Evolutionary conservation across 2,888 invertebrate species (phyloP), one percentile per base, ranked within the genome.

Genomic region (Antheraea assamensis): DNA sequence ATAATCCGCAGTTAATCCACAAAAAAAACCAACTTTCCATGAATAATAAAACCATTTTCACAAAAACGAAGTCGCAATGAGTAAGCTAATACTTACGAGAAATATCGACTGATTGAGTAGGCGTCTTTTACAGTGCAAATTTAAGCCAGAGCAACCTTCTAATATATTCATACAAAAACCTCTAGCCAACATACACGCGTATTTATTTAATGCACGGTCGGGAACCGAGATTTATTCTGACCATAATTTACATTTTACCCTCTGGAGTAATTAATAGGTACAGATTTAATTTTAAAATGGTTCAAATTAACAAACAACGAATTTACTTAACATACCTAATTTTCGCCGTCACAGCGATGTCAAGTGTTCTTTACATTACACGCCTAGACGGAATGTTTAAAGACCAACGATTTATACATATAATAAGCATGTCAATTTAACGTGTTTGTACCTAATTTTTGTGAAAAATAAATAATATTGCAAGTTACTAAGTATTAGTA

Each of bases 191-290:
- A 71, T 71, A 55, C 35, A 19, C 31, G 52, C 31, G 24, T 72
- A 30, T 66, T 73, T 73, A 73, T 73, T 75, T 72, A 77, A 71
- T 71, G 74, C 75, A 68, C 74, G 74, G 77, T 71, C 70, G 76
- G 75, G 76, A 74, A 76, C 75, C 78, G 71, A 82, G 81, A 83
- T 83, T 85, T 82, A 83, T 81, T 77, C 75, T 64, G 61, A 71
- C 76, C 78, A 79, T 82, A 81, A 83, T 80, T 79, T 81, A 80
- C 76, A 76, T 75, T 74, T 73, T 74, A 76, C 74, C 77, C 76
- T 74, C 75, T 76, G 73, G 76, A 75, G 75, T 79, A 76, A 77
- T 76, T 74, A 77, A 75, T 73, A 64, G 72, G 75, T 75, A 76
- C 71, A 76, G 73, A 78, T 76, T 78, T 74, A 77, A 74, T 75